Percentiles rank a stretch among this genome's conserved stretches.
phyloP scores from a whole-genome alignment of 2,888 invertebrate species.

The Crioceris asparagi region DNA sequence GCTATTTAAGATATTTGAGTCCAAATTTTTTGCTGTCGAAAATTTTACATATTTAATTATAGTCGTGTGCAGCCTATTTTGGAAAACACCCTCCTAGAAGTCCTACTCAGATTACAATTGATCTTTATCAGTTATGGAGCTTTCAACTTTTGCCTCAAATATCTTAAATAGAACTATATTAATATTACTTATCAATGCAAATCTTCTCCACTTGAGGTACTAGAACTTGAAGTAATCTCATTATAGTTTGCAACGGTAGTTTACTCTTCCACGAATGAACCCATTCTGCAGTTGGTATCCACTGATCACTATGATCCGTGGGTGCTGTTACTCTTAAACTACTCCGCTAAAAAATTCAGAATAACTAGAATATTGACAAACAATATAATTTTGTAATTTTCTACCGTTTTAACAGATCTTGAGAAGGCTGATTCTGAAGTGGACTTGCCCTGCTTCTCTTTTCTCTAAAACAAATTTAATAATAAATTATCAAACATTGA shows the following conservation, averaged over 20 bases:
- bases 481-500: background rate
- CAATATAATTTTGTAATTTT: slow-evolving; percentile 3
- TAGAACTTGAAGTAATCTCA: slow-evolving; percentile 94
- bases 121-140: too few relatives aligned
- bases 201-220: slow-evolving; percentile 99
- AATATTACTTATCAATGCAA: slow-evolving; percentile 98
- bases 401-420: slow-evolving; percentile 34
- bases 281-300: slow-evolving; percentile 96
- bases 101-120: too few relatives aligned
- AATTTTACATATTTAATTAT: too few relatives aligned
- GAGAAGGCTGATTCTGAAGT: slow-evolving; percentile 17
- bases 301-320: slow-evolving; percentile 39
- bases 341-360: slow-evolving; percentile 42
- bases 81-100: too few relatives aligned
- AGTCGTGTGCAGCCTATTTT: too few relatives aligned
- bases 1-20: too few relatives aligned
- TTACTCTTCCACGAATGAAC: slow-evolving; percentile 94
- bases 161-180: too few relatives aligned
- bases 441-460: too few relatives aligned
- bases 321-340: slow-evolving; percentile 49
- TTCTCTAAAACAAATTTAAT: too few relatives aligned
- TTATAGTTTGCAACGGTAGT: slow-evolving; percentile 96
- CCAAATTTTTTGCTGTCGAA: too few relatives aligned
- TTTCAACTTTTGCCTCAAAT: too few relatives aligned
- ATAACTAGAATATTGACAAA: background rate